A percentile compares a stretch with the other conserved stretches of the same genome.
These are phyloP conservation scores for Tigriopus japonicus DNA, from an alignment of 1,140 invertebrate species.

Conservation along the genomic window DNA sequence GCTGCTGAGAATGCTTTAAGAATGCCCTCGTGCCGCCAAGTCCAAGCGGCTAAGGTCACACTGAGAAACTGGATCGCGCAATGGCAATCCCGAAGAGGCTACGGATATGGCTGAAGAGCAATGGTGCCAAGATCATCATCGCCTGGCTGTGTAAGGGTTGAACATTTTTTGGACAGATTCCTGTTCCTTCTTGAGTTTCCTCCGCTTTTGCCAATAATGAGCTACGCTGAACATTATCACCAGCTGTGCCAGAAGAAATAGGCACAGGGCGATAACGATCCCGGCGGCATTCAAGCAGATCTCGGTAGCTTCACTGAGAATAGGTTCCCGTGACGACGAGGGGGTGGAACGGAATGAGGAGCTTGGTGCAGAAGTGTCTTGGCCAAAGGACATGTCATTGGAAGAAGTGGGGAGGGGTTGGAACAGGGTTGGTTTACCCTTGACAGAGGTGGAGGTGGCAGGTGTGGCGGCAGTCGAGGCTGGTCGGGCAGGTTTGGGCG, in stretches of 20 bases:
- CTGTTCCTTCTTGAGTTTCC: background rate
- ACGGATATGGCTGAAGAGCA: too few relatives aligned
- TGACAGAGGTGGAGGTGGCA: background rate
- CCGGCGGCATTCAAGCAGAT: conserved; percentile 22
- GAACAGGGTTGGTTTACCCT: conserved; percentile 8
- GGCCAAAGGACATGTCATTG: conserved; percentile 7
- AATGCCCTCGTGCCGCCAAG: too few relatives aligned
- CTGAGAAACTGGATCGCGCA: too few relatives aligned
- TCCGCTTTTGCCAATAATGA: conserved; percentile 21
- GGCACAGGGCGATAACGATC: conserved; percentile 21
- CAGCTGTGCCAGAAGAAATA: conserved; percentile 24
- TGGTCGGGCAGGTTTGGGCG: conserved; percentile 15
- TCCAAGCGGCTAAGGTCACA: too few relatives aligned
- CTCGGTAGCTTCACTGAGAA: background rate
- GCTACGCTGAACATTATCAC: conserved; percentile 22
- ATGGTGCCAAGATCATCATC: background rate
- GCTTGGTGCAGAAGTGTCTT: background rate
- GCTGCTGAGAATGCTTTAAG: too few relatives aligned
- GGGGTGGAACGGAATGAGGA: too few relatives aligned
- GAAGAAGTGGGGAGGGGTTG: conserved; percentile 10
- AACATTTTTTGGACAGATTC: background rate
- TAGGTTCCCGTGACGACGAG: background rate
- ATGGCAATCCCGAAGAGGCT: too few relatives aligned
- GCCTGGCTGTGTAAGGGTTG: background rate
- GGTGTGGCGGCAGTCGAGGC: too few relatives aligned